Evolutionary conservation across 2,888 invertebrate species (phyloP), one percentile per base, ranked within the genome.

Genomic region (Perdita meconis): DNA sequence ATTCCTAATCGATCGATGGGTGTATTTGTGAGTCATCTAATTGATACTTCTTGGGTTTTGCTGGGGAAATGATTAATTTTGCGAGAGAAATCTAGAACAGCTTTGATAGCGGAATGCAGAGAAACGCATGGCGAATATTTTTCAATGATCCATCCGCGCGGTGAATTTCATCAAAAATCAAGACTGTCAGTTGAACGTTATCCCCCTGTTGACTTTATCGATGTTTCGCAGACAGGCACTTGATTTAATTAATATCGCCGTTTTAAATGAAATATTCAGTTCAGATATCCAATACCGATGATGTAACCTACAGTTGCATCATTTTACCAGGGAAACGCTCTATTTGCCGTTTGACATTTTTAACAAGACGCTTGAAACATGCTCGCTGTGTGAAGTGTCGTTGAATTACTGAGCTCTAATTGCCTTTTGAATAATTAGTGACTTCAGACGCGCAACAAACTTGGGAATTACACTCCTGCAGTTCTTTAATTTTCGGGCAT

Each of bases 361-460:
- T 44, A 44, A 16, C 44, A 8, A 8, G 44, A 44, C 16, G 44
- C 16, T 44, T 44, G 44, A 16, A 16, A 44, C 16, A 61, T 6
- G 13, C n/a, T 22, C 16, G n/a, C 30, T 44, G 44, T 8, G 19
- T 0, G 44, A 50, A 50, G 61, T 34, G 24, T 50, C 36, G 36
- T 50, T 22, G 50, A 13, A 50, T 34, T 40, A 64, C 53, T 2
- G 34, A 30, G 42, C 44, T 4, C 34, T 65, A 55, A 55, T 65
- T 65, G 22, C 34, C n/a, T 10, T 5, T 34, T 26, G 26, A 8
- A 63, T 50, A 55, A 56, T 55, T 56, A 65, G 56, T 47, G 10
- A 6, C 44, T 44, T 8, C n/a, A 44, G 44, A 44, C 19, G 8
- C 44, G 44, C n/a, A 44, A 16, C 19, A 44, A 44, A 8, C 19